Percentiles rank a stretch among this genome's conserved stretches.
Evolutionary conservation across 2,797 vertebrate species (phyloP).

Genomic region (Channa striata): DNA sequence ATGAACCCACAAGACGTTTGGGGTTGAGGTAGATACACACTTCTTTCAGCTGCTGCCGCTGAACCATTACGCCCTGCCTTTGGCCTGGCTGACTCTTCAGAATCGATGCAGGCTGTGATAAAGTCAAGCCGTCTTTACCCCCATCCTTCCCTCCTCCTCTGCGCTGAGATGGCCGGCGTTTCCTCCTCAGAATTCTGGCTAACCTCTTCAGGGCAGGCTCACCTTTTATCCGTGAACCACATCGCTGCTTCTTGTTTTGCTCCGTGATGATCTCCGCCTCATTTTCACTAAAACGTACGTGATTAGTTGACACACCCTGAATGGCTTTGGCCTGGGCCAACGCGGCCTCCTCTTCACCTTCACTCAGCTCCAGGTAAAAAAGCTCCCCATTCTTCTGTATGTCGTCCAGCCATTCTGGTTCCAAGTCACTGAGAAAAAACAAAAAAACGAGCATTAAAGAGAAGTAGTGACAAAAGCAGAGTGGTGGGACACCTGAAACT

Average conservation of each 20-base stretch:
- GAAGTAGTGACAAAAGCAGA: neutral
- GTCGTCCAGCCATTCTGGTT: constrained; percentile 95
- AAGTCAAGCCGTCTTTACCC: constrained; percentile 52
- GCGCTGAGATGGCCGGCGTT: constrained; percentile 81
- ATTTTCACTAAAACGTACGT: constrained; percentile 93
- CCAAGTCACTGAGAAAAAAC: constrained; percentile 87
- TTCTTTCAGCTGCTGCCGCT: constrained; percentile 88
- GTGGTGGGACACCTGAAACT: neutral
- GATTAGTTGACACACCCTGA: constrained; percentile 86
- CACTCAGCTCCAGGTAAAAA: constrained; percentile 96
- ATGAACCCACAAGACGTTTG: constrained; percentile 81
- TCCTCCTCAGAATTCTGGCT: constrained; percentile 89
- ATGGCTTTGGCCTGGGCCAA: constrained; percentile 80
- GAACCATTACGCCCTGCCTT: constrained; percentile 80
- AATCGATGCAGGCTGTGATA: constrained; percentile 88
- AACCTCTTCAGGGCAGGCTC: constrained; percentile 88
- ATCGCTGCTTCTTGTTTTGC: constrained; percentile 77
- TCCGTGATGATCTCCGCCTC: constrained; percentile 92
- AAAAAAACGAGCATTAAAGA: neutral
- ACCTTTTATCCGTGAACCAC: constrained; percentile 68
- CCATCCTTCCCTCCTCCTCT: constrained; percentile 70
- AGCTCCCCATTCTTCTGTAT: constrained; percentile 96
- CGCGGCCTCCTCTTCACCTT: constrained; percentile 90
- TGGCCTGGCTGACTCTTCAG: constrained; percentile 88
- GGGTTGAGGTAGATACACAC: constrained; percentile 93